Percentiles rank a stretch among this genome's conserved stretches.
These are phyloP conservation scores for Phania funesta DNA, from an alignment of 2,888 invertebrate species.

Conservation along the genomic window DNA sequence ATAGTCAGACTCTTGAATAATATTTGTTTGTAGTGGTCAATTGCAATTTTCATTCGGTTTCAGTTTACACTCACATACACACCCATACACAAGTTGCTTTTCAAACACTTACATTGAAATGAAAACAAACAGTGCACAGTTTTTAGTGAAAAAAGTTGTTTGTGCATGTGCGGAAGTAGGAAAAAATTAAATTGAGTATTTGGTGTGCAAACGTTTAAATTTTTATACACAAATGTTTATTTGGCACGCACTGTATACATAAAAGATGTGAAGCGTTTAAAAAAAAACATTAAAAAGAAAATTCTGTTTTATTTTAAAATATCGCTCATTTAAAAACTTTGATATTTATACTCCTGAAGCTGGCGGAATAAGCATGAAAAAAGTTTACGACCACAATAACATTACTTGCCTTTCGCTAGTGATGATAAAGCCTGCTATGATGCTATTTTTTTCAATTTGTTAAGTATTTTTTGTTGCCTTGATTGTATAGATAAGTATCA, in stretches of 20 bases:
- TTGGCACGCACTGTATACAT: constrained; percentile 44
- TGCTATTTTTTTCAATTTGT: constrained; percentile 1
- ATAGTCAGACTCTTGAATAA: constrained; percentile 35
- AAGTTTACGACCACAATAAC: constrained; percentile 32
- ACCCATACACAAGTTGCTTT: background rate
- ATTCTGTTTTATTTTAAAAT: background rate
- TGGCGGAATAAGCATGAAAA: constrained; percentile 20
- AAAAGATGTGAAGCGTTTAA: constrained; percentile 32
- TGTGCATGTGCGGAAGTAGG: background rate
- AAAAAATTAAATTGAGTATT: constrained; percentile 29
- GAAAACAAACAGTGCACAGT: background rate
- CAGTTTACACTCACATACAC: background rate
- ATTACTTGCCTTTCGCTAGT: constrained; percentile 1
- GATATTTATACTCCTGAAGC: constrained; percentile 13
- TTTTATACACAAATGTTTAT: constrained; percentile 39
- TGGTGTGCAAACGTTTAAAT: constrained; percentile 24
- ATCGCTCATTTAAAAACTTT: constrained; percentile 38
- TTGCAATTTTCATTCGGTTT: constrained; percentile 45
- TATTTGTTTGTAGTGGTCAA: constrained; percentile 60
- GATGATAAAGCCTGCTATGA: constrained; percentile 2
- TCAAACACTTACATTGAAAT: background rate
- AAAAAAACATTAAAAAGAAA: constrained; percentile 10
- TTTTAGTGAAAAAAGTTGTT: background rate
- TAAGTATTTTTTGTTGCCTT: constrained; percentile 3
- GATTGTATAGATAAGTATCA: constrained; percentile 43